These are phyloP conservation scores for Steinernema scapterisci DNA, from an alignment of 2,888 invertebrate species.

Conservation along the genomic window DNA sequence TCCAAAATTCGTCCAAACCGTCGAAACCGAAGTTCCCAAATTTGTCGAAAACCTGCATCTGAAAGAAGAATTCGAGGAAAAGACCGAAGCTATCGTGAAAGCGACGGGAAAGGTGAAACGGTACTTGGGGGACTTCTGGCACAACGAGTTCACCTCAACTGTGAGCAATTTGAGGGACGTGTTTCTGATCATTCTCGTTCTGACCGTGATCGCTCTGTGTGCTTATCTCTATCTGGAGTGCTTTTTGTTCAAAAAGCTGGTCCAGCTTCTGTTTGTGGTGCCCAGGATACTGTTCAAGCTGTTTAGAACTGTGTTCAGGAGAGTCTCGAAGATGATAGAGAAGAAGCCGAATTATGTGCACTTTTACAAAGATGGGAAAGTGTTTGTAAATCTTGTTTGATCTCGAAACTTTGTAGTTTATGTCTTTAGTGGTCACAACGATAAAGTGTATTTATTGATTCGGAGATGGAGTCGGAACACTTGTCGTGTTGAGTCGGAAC, in stretches of 20 bases:
- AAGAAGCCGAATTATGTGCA: conserved; percentile 23
- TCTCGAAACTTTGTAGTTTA: too few relatives aligned
- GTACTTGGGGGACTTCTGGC: conserved; percentile 1
- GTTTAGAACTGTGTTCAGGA: background rate
- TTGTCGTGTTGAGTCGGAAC: too few relatives aligned
- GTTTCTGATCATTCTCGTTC: background rate
- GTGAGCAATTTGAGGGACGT: background rate
- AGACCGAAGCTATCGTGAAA: background rate
- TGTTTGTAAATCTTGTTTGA: conserved; percentile 20
- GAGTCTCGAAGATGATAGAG: background rate
- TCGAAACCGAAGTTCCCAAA: conserved; percentile 1
- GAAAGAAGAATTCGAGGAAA: background rate
- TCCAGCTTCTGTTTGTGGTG: background rate
- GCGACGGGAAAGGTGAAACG: conserved; percentile 3
- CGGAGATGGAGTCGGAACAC: too few relatives aligned
- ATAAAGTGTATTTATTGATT: too few relatives aligned
- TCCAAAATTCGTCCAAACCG: background rate
- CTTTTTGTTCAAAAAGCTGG: background rate
- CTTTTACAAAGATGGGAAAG: conserved; percentile 16
- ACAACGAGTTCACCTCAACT: background rate
- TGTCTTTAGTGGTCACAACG: too few relatives aligned
- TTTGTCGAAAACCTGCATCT: conserved; percentile 18
- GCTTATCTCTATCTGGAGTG: conserved; percentile 12
- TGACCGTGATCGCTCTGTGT: background rate
- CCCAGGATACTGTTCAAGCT: background rate